Evolutionary conservation across 53 echinoderm and acorn worm genomes (phyloP).

Genomic region (Hippasteria phrygiana): DNA sequence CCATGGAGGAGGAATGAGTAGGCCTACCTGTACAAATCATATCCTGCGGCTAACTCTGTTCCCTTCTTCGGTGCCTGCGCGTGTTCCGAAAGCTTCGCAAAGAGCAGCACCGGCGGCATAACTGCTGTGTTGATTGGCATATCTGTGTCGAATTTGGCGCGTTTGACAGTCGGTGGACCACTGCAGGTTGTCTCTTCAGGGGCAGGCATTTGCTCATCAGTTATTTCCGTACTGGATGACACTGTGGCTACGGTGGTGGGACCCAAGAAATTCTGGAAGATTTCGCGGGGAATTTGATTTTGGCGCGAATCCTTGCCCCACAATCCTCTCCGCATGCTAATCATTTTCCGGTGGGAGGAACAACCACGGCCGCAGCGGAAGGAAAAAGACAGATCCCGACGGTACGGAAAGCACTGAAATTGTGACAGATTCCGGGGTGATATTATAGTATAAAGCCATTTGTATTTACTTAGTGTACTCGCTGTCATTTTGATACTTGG

Average conservation of each 20-base stretch:
- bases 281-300: conserved; percentile 54
- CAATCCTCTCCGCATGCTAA: conserved; percentile 56
- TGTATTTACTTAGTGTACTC: conserved; percentile 26
- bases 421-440: conserved; percentile 4
- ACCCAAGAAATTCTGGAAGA: neutral
- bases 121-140: conserved; percentile 8
- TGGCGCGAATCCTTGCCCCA: conserved; percentile 53
- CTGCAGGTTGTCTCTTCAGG: conserved; percentile 10
- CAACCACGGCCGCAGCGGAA: neutral
- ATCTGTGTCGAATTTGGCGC: conserved; percentile 34
- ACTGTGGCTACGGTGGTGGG: neutral
- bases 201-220: conserved; percentile 18
- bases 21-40: conserved; percentile 81
- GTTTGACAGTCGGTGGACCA: conserved; percentile 25
- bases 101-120: conserved; percentile 46
- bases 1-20: neutral
- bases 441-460: neutral
- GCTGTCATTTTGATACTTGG: conserved; percentile 24
- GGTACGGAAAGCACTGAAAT: conserved; percentile 3
- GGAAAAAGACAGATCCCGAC: neutral
- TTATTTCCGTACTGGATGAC: neutral
- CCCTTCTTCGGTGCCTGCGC: conserved; percentile 72
- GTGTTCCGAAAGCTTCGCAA: conserved; percentile 63
- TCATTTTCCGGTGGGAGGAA: conserved; percentile 46
- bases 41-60: conserved; percentile 74